phyloP scores from a whole-genome alignment of 2,797 vertebrate genomes.

The Tokudaia tokunoshimensis region DNA sequence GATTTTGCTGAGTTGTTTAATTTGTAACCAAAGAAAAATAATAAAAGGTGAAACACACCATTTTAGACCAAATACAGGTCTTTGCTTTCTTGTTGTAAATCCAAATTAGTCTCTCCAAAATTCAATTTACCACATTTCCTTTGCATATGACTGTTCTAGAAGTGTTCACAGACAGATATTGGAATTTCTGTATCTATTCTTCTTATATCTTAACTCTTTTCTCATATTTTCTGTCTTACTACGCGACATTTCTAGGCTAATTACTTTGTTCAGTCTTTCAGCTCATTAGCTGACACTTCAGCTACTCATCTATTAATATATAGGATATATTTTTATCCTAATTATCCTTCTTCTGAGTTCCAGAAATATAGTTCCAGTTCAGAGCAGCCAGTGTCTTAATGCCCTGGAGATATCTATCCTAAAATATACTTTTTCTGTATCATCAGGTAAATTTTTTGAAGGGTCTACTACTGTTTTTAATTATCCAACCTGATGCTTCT shows the following conservation, averaged over 20 bases:
- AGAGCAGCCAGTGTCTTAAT: conserved; percentile 42
- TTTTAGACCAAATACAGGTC: background rate
- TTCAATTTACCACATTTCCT: too few relatives aligned
- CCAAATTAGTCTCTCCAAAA: background rate
- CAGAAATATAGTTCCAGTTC: conserved; percentile 46
- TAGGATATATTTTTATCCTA: conserved; percentile 41
- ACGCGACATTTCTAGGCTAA: background rate
- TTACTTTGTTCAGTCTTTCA: conserved; percentile 27
- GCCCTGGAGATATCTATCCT: conserved; percentile 51
- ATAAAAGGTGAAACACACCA: background rate
- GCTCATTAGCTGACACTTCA: conserved; percentile 48
- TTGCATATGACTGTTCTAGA: background rate
- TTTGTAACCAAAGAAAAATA: too few relatives aligned
- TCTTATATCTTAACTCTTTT: background rate
- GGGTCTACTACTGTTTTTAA: background rate
- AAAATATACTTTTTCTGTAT: conserved; percentile 32
- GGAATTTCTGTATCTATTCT: background rate
- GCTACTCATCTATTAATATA: conserved; percentile 54
- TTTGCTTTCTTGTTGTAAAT: background rate
- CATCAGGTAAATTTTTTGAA: background rate
- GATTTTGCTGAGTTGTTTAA: too few relatives aligned
- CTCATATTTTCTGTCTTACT: background rate
- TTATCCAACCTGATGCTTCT: background rate
- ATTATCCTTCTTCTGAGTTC: conserved; percentile 59
- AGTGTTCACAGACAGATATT: background rate